phyloP scores from a whole-genome alignment of 37 sponge, comb jelly and placozoan species.

The Eunapius fragilis region DNA sequence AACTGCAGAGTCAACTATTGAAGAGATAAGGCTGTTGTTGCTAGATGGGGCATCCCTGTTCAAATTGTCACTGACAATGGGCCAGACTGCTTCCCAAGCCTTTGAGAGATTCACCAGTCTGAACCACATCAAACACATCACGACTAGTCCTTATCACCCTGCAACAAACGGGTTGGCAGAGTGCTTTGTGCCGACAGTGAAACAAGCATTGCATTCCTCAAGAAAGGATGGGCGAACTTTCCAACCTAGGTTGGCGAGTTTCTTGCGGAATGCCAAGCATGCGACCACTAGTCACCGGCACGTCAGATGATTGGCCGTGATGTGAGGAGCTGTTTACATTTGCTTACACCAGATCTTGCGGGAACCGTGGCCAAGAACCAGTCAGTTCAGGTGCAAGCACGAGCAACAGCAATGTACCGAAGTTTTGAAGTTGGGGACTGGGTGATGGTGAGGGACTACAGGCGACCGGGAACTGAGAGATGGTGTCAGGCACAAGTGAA shows the following conservation, averaged over 20 bases:
- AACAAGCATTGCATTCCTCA: not conserved
- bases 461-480: not conserved
- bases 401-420: not conserved
- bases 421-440: not conserved
- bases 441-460: not conserved
- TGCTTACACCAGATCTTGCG: not conserved
- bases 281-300: conserved; percentile 9
- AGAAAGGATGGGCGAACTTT: conserved; percentile 15
- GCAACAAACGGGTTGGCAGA: conserved; percentile 40
- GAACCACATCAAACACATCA: conserved; percentile 36
- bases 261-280: conserved; percentile 8
- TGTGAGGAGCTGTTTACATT: not conserved
- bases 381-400: conserved; percentile 1
- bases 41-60: conserved; percentile 33
- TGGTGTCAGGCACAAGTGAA: too few species aligned
- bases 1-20: conserved; percentile 22
- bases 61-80: conserved; percentile 33
- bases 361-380: conserved; percentile 2
- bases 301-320: not conserved
- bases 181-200: conserved; percentile 29
- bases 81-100: conserved; percentile 14
- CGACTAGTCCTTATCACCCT: conserved; percentile 27
- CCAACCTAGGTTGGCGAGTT: not conserved
- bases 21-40: conserved; percentile 33
- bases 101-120: conserved; percentile 17